Evolutionary conservation across 1,140 invertebrate genomes (phyloP).

Genomic region (Drosophila micromelanica): DNA sequence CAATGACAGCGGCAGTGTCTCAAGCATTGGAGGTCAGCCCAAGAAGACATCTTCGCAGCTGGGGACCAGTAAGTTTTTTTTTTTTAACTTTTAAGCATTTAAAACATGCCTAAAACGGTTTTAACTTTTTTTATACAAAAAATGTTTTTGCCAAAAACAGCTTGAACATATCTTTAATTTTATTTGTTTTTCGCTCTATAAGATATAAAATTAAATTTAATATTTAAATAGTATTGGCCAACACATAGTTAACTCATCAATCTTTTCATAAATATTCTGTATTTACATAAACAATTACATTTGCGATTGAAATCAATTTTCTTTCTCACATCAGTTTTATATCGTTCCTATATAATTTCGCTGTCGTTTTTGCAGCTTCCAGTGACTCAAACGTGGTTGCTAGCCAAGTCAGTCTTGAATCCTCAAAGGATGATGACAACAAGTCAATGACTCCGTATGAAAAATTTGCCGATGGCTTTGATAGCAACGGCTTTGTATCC

Average conservation of each 20-base stretch:
- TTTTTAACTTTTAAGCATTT: too few species aligned
- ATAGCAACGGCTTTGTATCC: slow-evolving; percentile 78
- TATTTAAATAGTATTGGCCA: too few species aligned
- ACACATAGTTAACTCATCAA: too few species aligned
- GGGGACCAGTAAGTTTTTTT: slow-evolving; percentile 51
- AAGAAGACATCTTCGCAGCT: slow-evolving; percentile 71
- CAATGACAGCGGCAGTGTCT: slow-evolving; percentile 70
- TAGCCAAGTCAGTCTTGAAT: slow-evolving; percentile 64
- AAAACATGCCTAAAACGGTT: too few species aligned
- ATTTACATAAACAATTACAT: not conserved
- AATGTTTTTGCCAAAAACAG: too few species aligned
- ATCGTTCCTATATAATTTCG: not conserved
- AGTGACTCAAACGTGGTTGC: slow-evolving; percentile 55
- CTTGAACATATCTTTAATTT: too few species aligned
- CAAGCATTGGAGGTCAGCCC: slow-evolving; percentile 58
- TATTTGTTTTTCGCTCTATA: too few species aligned
- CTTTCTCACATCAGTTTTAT: not conserved
- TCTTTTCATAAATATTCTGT: too few species aligned
- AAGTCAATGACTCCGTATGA: slow-evolving; percentile 74
- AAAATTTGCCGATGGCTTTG: slow-evolving; percentile 77
- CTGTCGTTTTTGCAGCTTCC: slow-evolving; percentile 31
- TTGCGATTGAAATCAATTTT: not conserved
- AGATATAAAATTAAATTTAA: too few species aligned
- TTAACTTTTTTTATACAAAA: too few species aligned
- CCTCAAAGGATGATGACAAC: slow-evolving; percentile 74